Conservation (phyloP, 2,113 vertebrate species). For the Coptodon bakossiorum region DNA sequence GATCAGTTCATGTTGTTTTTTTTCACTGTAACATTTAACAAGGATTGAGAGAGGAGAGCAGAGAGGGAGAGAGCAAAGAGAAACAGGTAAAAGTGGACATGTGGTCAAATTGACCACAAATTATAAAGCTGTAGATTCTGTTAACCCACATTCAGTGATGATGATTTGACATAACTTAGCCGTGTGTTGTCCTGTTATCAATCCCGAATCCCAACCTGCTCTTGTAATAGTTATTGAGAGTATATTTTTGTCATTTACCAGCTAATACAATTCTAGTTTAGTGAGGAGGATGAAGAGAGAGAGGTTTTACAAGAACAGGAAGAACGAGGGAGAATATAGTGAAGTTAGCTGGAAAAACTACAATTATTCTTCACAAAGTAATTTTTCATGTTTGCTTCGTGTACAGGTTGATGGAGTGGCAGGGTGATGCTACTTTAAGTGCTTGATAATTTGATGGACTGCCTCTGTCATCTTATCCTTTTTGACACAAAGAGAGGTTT, state of each 20-base stretch:
- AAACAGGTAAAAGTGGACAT: neutral
- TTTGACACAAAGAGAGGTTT: too few species aligned
- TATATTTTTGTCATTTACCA: neutral
- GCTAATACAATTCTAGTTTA: neutral
- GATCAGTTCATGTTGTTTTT: neutral
- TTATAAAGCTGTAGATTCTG: neutral
- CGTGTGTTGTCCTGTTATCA: neutral
- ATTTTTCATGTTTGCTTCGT: neutral
- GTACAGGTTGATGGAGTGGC: neutral
- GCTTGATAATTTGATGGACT: neutral
- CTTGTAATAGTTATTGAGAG: neutral
- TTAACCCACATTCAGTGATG: neutral
- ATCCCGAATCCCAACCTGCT: rapidly evolving
- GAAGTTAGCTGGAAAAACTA: neutral
- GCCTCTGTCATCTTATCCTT: too few species aligned
- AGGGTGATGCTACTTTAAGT: neutral
- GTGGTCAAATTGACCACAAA: neutral
- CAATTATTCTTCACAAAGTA: neutral
- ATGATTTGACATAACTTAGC: neutral
- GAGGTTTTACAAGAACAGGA: neutral
- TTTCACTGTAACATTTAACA: rapidly evolving
- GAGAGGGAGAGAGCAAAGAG: neutral
- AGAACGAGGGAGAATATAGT: neutral
- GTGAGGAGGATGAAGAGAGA: neutral
- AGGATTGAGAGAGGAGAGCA: neutral